Evolutionary conservation across 2,797 vertebrate genomes (phyloP), one percentile per base, ranked within the genome.

Genomic region (Thalassophryne amazonica): DNA sequence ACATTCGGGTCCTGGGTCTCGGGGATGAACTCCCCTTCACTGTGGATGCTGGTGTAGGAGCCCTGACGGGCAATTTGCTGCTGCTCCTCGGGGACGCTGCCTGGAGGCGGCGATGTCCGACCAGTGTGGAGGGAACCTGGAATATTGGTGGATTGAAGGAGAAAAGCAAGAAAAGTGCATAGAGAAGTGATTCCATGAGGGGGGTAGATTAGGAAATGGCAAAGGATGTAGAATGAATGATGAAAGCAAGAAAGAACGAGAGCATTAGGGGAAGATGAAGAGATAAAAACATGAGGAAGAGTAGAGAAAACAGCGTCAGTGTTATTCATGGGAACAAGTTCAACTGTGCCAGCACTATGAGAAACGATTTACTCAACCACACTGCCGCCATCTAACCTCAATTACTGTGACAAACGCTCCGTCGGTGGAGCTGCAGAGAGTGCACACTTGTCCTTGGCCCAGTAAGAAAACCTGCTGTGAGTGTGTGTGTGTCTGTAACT

Each of bases 1-100:
- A 95, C 93, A 0, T 88, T 93, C 60, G 90, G 92, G 57, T 93
- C 92, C 35, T 89, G 88, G 56, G 72, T 92, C 80, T 97, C 94
- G 0, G 94, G 94, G 78, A 97, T 97, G 84, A 96, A 97, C 76
- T 96, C 94, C 4, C 94, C 95, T 68, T 96, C 94, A 0, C 94
- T 96, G 86, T 96, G 91, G 77, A 97, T 95, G 87, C 94, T 96
- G 76, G 94, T 96, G 61, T 94, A 94, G 41, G 94, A 96, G n/a
- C 94, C 94, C 73, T 96, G 94, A 12, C 94, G 92, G 3, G 93
- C 95, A 0, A 97, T 95, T 82, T 95, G 95, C 85, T 97, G 94
- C 85, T 97, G 94, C 81, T 95, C 95, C 65, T 95, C 94, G 0
- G 95, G 95, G 29, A 97, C 93, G 0, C 93, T 94, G 24, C 95